Evolutionary conservation across 2,888 invertebrate genomes (phyloP).

Genomic region (Scaptodrosophila latifasciaeformis): DNA sequence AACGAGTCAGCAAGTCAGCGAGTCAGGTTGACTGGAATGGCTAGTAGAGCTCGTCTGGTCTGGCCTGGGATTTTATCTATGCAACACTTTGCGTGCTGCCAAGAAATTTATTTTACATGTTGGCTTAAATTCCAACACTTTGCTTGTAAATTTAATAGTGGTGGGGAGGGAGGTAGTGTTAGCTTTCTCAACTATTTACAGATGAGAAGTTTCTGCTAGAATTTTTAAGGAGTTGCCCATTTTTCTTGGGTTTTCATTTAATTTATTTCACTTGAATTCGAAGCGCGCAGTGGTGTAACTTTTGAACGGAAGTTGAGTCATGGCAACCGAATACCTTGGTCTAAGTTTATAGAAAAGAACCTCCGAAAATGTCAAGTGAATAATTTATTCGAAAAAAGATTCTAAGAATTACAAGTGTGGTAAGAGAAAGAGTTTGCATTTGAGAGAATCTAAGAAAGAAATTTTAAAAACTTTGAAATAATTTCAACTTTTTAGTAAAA

Average conservation of each 20-base stretch:
- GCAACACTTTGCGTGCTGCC: constrained; percentile 33
- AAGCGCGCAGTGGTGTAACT: constrained; percentile 6
- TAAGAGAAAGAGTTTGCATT: no score
- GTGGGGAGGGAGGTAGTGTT: no score
- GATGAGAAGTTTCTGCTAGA: no score
- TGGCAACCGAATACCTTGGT: neutral
- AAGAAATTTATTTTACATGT: constrained; percentile 31
- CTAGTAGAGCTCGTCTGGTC: neutral
- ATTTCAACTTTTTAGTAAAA: no score
- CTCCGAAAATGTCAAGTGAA: neutral
- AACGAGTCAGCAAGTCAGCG: constrained; percentile 37
- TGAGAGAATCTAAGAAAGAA: no score
- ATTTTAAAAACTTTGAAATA: no score
- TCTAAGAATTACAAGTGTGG: no score
- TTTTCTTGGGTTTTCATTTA: constrained; percentile 34
- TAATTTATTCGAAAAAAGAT: no score
- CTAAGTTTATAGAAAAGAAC: neutral
- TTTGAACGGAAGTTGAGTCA: constrained; percentile 48
- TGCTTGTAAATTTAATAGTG: no score
- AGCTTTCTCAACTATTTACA: no score
- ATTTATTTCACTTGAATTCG: constrained; percentile 29
- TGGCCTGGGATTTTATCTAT: neutral
- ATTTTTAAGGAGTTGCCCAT: neutral
- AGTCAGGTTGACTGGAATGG: no score
- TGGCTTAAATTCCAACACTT: constrained; percentile 43